Evolutionary conservation across 2,113 vertebrate species (phyloP).

Genomic region (Oncorhynchus gorbuscha): DNA sequence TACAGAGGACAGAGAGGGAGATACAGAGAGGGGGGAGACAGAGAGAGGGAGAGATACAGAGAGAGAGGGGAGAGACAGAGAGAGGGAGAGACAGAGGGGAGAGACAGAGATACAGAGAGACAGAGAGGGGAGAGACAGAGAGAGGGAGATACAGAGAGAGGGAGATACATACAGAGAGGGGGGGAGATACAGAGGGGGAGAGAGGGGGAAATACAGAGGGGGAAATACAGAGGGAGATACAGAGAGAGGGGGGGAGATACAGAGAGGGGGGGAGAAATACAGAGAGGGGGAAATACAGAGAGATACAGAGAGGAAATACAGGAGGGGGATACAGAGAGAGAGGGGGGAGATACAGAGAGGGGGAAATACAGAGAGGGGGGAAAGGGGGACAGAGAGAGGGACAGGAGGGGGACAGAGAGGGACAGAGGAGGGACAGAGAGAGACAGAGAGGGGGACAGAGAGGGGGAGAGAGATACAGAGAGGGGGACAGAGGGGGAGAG

Average conservation of each 20-base stretch:
- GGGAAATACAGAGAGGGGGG: fast-evolving
- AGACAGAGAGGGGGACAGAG: too few relatives aligned
- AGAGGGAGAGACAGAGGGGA: fast-evolving
- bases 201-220: too few relatives aligned
- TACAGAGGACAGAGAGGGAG: too few relatives aligned
- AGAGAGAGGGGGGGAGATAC: too few relatives aligned
- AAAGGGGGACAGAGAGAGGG: fast-evolving
- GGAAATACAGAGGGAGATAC: fast-evolving
- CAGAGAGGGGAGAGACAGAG: neutral
- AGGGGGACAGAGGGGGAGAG: fast-evolving
- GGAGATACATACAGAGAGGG: too few relatives aligned
- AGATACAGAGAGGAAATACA: too few relatives aligned
- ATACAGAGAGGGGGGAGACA: fast-evolving
- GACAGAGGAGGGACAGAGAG: neutral
- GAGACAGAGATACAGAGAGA: neutral
- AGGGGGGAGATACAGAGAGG: fast-evolving
- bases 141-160: slow-evolving; percentile 7
- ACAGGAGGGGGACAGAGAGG: neutral
- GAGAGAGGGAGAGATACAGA: neutral
- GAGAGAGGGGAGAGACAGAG: neutral
- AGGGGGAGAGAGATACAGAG: too few relatives aligned
- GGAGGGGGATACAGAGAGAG: too few relatives aligned
- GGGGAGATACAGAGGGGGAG: too few relatives aligned
- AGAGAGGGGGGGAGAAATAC: fast-evolving
- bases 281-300: too few relatives aligned